Evolutionary conservation across 2,113 vertebrate species (phyloP).

Genomic region (Ochotona curzoniae): DNA sequence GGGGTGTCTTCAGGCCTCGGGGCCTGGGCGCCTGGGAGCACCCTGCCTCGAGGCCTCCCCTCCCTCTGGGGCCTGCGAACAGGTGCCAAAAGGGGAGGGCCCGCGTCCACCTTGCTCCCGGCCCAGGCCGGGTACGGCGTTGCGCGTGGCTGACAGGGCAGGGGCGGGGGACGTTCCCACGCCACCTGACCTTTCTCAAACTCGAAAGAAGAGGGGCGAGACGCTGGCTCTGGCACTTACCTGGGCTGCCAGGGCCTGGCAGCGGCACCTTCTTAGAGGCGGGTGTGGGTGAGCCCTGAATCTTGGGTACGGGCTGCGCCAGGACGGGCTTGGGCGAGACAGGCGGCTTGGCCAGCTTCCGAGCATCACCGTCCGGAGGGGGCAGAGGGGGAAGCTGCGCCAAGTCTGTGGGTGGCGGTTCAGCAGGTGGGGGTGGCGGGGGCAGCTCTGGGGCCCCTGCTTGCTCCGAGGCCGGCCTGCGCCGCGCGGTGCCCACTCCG

Average conservation of each 20-base stretch:
- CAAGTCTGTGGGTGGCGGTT: slow-evolving; percentile 23
- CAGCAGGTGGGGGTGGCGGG: slow-evolving; percentile 69
- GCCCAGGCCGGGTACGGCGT: background rate
- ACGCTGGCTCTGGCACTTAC: slow-evolving; percentile 82
- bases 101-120: background rate
- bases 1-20: background rate
- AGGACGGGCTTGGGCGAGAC: slow-evolving; percentile 96
- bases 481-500: slow-evolving; percentile 90
- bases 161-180: background rate
- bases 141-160: background rate
- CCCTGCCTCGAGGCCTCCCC: background rate
- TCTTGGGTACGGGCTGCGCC: slow-evolving; percentile 88
- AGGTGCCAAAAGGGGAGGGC: background rate
- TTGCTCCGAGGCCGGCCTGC: slow-evolving; percentile 88
- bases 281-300: slow-evolving; percentile 86
- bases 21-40: background rate
- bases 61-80: background rate
- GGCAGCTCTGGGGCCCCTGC: slow-evolving; percentile 83
- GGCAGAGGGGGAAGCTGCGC: slow-evolving; percentile 84
- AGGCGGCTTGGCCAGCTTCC: slow-evolving; percentile 92
- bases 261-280: slow-evolving; percentile 92
- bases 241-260: slow-evolving; percentile 94
- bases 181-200: background rate
- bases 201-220: background rate
- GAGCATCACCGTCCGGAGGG: slow-evolving; percentile 84